Evolutionary conservation across 2,888 invertebrate species (phyloP).

Genomic region (Lobophora halterata): DNA sequence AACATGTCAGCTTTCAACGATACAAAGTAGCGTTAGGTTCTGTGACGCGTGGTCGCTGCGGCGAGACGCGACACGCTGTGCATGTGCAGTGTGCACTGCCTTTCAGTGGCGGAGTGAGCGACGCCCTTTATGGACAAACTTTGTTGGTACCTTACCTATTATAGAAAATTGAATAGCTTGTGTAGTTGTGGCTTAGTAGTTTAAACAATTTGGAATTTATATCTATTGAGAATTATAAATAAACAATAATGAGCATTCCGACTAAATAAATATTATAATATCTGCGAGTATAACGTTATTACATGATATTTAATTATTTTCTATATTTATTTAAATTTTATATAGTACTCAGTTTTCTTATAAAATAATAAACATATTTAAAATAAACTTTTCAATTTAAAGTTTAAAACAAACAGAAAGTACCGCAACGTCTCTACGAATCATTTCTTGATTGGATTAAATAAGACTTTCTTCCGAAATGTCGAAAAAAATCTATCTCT

Average conservation of each 20-base stretch:
- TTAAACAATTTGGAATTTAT: no score
- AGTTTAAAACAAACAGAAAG: conserved; percentile 18
- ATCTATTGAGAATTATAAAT: no score
- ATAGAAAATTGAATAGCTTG: no score
- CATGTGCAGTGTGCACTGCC: not conserved
- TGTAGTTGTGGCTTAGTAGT: no score
- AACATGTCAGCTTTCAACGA: not conserved
- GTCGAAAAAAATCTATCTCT: conserved; percentile 13
- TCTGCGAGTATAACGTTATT: no score
- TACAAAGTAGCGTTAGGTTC: conserved; percentile 11
- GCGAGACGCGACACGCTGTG: conserved; percentile 3
- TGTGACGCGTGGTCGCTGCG: conserved; percentile 7
- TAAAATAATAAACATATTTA: not conserved
- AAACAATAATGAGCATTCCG: no score
- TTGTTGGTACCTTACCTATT: no score
- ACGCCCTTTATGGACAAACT: no score
- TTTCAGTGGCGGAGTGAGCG: conserved; percentile 2
- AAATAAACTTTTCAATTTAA: conserved; percentile 16
- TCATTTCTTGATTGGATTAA: conserved; percentile 17
- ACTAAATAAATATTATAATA: no score
- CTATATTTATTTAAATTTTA: no score
- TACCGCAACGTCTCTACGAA: conserved; percentile 12
- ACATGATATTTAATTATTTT: no score
- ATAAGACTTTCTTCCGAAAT: conserved; percentile 12
- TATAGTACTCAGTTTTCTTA: no score